Conservation (phyloP, 2,888 invertebrate species). For the Clanis bilineata region DNA sequence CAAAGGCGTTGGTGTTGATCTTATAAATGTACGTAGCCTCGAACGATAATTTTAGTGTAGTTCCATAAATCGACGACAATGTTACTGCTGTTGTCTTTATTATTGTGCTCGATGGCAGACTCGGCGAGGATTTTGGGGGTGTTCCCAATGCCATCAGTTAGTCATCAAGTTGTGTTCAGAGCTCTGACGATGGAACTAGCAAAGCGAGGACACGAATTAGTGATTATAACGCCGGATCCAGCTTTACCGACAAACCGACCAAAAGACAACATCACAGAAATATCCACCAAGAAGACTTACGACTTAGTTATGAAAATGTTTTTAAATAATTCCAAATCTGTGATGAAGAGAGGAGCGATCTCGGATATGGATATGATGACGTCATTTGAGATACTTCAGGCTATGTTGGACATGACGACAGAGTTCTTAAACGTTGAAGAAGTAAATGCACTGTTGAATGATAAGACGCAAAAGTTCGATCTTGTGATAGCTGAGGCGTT, state of each 20-base stretch:
- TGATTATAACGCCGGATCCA: constrained; percentile 34
- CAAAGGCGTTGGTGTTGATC: too few species aligned
- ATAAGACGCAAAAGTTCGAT: constrained; percentile 43
- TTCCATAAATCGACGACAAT: not conserved
- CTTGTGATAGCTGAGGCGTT: constrained; percentile 39
- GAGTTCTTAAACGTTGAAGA: constrained; percentile 23
- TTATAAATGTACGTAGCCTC: not conserved
- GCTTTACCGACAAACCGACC: constrained; percentile 17
- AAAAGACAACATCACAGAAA: constrained; percentile 18
- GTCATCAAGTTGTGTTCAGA: constrained; percentile 61
- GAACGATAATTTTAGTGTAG: not conserved
- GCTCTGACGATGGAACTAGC: constrained; percentile 55
- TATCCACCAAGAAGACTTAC: constrained; percentile 9
- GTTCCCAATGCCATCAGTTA: constrained; percentile 55
- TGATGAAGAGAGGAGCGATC: constrained; percentile 28
- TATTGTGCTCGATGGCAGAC: not conserved
- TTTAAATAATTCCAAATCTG: not conserved
- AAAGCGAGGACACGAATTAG: constrained; percentile 61
- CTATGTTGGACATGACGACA: constrained; percentile 12
- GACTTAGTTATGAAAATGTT: not conserved
- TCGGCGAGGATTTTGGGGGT: constrained; percentile 54
- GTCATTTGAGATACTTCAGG: not conserved
- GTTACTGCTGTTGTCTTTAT: not conserved
- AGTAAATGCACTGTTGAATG: constrained; percentile 30
- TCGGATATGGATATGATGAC: constrained; percentile 17